Conservation (phyloP, 2,797 vertebrate species). For the Pristis pectinata region DNA sequence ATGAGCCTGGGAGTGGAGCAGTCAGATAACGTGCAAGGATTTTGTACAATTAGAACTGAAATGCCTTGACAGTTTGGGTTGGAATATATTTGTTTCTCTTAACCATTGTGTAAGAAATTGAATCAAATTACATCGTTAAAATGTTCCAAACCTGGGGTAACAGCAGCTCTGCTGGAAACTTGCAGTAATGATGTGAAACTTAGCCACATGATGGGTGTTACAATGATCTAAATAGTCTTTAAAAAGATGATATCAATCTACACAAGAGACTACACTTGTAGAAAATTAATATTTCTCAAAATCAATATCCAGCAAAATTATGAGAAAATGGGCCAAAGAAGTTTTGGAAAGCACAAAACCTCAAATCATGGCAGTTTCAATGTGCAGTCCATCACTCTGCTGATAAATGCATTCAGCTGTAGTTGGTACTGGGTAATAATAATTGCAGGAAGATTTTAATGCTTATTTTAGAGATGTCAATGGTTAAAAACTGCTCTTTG, state of each 20-base stretch:
- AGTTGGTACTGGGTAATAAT: background rate
- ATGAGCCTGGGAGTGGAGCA: background rate
- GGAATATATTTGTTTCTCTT: background rate
- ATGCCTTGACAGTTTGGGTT: background rate
- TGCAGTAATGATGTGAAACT: background rate
- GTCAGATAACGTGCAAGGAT: no score
- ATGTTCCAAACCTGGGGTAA: background rate
- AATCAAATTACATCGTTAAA: background rate
- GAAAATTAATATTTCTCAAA: background rate
- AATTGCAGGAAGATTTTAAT: background rate
- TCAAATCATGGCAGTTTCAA: no score
- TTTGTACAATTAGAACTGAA: background rate
- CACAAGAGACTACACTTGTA: background rate
- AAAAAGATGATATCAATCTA: background rate
- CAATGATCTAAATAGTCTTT: background rate
- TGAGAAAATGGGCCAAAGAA: no score
- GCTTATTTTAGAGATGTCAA: background rate
- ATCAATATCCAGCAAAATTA: background rate
- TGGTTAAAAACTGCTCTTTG: background rate
- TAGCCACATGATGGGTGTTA: background rate
- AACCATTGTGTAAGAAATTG: background rate
- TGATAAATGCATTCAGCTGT: background rate
- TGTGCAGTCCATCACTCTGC: background rate
- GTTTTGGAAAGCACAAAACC: no score
- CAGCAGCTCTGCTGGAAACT: background rate